Evolutionary conservation across 2,888 invertebrate species (phyloP).

Genomic region (Pardosa pseudoannulata): DNA sequence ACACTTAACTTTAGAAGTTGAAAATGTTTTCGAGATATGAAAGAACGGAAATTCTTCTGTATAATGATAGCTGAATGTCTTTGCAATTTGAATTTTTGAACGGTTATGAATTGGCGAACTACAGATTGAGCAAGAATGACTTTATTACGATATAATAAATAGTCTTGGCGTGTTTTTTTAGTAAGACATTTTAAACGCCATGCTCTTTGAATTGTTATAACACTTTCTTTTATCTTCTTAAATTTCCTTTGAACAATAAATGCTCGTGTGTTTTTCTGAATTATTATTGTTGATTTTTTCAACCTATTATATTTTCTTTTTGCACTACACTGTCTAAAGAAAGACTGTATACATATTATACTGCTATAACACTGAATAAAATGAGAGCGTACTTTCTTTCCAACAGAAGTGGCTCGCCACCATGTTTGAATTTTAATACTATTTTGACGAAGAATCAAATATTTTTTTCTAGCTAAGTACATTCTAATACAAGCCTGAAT

Average conservation of each 20-base stretch:
- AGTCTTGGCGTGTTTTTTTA: not conserved
- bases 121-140: constrained; percentile 8
- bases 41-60: not conserved
- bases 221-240: not conserved
- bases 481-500: constrained; percentile 32
- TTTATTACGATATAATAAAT: not conserved
- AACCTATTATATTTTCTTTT: not conserved
- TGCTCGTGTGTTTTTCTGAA: not conserved
- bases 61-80: constrained; percentile 4
- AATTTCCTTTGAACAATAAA: not conserved
- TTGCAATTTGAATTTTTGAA: not conserved
- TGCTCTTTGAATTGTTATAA: not conserved
- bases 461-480: not conserved
- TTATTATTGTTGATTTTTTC: not conserved
- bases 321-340: not conserved
- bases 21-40: not conserved
- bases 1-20: not conserved
- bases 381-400: not conserved
- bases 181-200: not conserved
- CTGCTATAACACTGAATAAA: not conserved
- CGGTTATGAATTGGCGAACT: not conserved
- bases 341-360: constrained; percentile 8
- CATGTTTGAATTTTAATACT: not conserved
- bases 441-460: not conserved
- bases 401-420: not conserved